These are phyloP conservation scores for Eupithecia dodoneata DNA, from an alignment of 2,888 invertebrate genomes.

Conservation along the genomic window DNA sequence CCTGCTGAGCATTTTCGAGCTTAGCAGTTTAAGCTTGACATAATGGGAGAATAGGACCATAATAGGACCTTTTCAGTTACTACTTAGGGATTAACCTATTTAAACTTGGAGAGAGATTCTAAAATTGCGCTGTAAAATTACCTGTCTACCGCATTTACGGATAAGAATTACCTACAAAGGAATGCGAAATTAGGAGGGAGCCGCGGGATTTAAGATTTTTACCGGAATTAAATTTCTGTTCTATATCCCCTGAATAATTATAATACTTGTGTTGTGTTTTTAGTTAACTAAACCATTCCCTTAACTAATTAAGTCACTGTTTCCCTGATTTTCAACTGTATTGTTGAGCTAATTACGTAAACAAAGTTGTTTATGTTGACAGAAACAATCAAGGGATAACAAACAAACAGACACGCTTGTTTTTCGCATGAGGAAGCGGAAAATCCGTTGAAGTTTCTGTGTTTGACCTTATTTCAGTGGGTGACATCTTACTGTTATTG, in stretches of 20 bases:
- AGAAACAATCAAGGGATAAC: constrained; percentile 1
- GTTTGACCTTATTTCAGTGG: constrained; percentile 7
- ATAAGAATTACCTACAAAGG: constrained; percentile 5
- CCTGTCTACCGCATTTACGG: constrained; percentile 10
- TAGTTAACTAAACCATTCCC: not conserved
- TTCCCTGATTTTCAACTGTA: not conserved
- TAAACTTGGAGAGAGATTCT: not conserved
- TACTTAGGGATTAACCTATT: constrained; percentile 1
- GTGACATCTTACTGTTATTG: not conserved
- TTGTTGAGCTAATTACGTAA: not conserved
- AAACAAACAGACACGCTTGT: not conserved
- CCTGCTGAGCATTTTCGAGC: not conserved
- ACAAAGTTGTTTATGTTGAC: constrained; percentile 3
- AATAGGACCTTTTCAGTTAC: constrained; percentile 6
- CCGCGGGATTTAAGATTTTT: not conserved
- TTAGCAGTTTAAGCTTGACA: not conserved
- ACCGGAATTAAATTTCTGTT: not conserved
- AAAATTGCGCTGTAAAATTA: constrained; percentile 14
- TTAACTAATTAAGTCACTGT: not conserved
- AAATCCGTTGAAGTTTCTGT: not conserved
- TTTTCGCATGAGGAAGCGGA: not conserved
- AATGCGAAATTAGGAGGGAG: not conserved
- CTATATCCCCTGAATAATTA: not conserved
- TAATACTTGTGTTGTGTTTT: not conserved
- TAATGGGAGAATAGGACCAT: constrained; percentile 1